A percentile compares a stretch with the other conserved stretches of the same genome.
These are phyloP conservation scores for Dasyprocta punctata DNA, from an alignment of 2,113 vertebrate genomes.

Conservation along the genomic window DNA sequence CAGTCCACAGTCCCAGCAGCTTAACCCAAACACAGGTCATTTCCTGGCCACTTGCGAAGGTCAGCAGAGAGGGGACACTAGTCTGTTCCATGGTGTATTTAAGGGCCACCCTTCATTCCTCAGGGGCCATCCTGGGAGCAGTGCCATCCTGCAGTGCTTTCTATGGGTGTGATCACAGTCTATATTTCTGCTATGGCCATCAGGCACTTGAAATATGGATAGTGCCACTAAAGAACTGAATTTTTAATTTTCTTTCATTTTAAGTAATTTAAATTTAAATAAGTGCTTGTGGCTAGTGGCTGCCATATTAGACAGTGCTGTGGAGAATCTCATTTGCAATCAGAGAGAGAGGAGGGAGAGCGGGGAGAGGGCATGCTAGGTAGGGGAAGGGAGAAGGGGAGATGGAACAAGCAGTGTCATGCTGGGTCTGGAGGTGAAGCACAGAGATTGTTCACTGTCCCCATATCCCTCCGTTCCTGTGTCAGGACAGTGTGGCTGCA, in stretches of 20 bases:
- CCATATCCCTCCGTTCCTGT: accelerated
- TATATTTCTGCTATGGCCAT: too few relatives aligned
- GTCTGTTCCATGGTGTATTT: not conserved
- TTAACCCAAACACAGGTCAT: not conserved
- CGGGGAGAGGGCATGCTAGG: too few relatives aligned
- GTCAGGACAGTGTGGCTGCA: not conserved
- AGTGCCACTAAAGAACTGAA: not conserved
- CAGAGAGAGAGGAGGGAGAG: not conserved
- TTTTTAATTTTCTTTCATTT: not conserved
- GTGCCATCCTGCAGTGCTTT: not conserved
- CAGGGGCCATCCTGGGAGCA: not conserved
- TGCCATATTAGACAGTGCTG: not conserved
- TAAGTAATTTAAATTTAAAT: not conserved
- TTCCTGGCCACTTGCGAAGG: not conserved
- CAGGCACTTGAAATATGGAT: not conserved
- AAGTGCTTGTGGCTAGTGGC: not conserved
- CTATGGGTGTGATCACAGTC: not conserved
- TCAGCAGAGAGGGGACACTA: not conserved
- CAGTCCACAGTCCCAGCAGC: not conserved
- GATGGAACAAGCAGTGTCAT: not conserved
- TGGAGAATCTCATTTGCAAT: not conserved
- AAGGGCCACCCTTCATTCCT: not conserved
- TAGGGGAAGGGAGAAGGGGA: not conserved
- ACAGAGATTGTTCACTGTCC: not conserved
- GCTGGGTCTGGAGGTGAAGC: not conserved